phyloP scores from a whole-genome alignment of 1,140 invertebrate genomes.

The Cephus cinctus region DNA sequence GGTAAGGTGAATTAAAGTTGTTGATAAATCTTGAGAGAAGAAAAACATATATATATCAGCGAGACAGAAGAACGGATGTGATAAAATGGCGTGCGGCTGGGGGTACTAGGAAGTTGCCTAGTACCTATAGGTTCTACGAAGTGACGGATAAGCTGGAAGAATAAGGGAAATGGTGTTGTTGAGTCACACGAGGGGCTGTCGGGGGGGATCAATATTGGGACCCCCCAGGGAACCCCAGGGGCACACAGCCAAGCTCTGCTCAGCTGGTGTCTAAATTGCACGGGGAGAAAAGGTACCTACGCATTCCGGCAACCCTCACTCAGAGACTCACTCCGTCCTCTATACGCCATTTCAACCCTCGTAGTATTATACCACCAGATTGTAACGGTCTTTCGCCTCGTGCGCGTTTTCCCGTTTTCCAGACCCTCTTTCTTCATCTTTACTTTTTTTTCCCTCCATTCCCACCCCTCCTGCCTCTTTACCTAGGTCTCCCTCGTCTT shows the following conservation, averaged over 20 bases:
- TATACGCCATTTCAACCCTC: not conserved
- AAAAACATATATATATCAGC: too few species aligned
- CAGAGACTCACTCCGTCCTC: too few species aligned
- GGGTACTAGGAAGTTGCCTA: too few species aligned
- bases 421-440: too few species aligned
- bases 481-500: not conserved
- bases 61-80: too few species aligned
- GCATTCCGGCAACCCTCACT: too few species aligned
- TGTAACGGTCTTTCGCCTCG: not conserved
- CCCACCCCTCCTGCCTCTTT: not conserved
- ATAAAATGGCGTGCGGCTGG: too few species aligned
- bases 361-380: not conserved
- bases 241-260: not conserved
- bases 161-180: not conserved
- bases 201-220: constrained; percentile 7
- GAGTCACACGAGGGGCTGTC: not conserved
- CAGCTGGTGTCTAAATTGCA: constrained; percentile 2
- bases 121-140: too few species aligned
- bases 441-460: not conserved
- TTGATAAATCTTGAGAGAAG: too few species aligned
- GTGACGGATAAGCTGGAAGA: not conserved
- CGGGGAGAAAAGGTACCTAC: not conserved
- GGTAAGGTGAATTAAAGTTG: too few species aligned
- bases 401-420: too few species aligned
- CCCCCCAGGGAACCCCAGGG: constrained; percentile 1